Conservation (phyloP, 2,113 vertebrate species). For the Rattus rattus region DNA sequence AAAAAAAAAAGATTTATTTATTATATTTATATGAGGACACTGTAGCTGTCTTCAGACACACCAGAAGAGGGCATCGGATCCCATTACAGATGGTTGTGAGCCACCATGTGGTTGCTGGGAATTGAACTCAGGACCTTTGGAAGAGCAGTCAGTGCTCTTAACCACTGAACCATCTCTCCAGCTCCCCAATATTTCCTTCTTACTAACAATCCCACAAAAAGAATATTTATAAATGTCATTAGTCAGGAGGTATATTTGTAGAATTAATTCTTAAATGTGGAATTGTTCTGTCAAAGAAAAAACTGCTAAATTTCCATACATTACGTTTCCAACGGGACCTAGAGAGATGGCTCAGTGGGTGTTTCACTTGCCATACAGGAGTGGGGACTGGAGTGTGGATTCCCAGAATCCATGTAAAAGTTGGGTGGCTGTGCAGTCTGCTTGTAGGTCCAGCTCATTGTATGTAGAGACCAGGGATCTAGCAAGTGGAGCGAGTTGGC, state of each 20-base stretch:
- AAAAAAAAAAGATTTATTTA: too few relatives aligned
- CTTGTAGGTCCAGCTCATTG: not conserved
- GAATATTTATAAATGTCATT: not conserved
- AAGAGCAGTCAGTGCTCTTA: too few relatives aligned
- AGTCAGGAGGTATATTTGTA: not conserved
- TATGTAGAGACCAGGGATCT: not conserved
- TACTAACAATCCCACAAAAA: not conserved
- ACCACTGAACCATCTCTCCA: too few relatives aligned
- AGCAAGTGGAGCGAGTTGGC: not conserved
- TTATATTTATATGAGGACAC: too few relatives aligned
- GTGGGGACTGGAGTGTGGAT: not conserved
- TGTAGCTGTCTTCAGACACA: too few relatives aligned
- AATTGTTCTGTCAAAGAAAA: conserved; percentile 13
- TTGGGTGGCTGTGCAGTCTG: not conserved
- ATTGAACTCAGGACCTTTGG: too few relatives aligned
- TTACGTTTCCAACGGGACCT: not conserved
- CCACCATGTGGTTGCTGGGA: too few relatives aligned
- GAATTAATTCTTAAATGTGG: not conserved
- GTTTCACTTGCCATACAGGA: not conserved
- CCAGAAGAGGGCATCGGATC: too few relatives aligned
- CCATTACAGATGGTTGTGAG: too few relatives aligned
- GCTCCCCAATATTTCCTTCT: too few relatives aligned
- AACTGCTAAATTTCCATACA: not conserved
- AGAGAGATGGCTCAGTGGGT: not conserved
- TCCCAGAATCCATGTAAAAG: not conserved